Conservation (phyloP, 2,113 vertebrate genomes). For the Trematocara unimaculatum region DNA sequence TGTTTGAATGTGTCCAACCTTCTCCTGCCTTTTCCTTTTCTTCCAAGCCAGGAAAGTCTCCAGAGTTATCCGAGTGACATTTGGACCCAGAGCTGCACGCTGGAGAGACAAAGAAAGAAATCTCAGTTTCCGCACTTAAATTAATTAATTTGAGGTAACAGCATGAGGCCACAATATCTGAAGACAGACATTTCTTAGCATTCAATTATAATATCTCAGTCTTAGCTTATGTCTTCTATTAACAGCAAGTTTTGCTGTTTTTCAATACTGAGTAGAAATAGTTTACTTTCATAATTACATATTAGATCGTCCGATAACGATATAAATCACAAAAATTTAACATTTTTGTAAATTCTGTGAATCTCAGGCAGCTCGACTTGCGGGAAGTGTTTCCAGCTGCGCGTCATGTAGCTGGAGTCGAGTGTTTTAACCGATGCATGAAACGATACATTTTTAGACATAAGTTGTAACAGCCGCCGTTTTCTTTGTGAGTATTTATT, state of each 20-base stretch:
- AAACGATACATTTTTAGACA: no score
- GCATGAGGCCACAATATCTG: background rate
- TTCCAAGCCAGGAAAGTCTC: slow-evolving; percentile 98
- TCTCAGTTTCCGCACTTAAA: background rate
- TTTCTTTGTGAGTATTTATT: no score
- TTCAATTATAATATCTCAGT: background rate
- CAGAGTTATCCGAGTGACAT: slow-evolving; percentile 96
- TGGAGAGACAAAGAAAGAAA: slow-evolving; percentile 22
- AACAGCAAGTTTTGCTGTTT: background rate
- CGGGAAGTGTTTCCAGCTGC: no score
- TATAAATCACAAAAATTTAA: no score
- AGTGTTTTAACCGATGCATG: no score
- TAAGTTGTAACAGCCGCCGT: no score
- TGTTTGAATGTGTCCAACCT: slow-evolving; percentile 44
- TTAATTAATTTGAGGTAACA: background rate
- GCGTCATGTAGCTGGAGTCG: no score
- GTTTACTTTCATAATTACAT: background rate
- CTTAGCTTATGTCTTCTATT: fast-evolving
- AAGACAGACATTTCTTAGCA: background rate
- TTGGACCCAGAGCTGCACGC: slow-evolving; percentile 87
- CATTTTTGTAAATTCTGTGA: no score
- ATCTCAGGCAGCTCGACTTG: no score
- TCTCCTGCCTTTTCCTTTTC: slow-evolving; percentile 97
- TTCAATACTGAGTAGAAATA: background rate
- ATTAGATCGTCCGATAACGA: background rate